These are phyloP conservation scores for Ictalurus punctatus DNA, from an alignment of 2,113 vertebrate species.

Conservation along the genomic window DNA sequence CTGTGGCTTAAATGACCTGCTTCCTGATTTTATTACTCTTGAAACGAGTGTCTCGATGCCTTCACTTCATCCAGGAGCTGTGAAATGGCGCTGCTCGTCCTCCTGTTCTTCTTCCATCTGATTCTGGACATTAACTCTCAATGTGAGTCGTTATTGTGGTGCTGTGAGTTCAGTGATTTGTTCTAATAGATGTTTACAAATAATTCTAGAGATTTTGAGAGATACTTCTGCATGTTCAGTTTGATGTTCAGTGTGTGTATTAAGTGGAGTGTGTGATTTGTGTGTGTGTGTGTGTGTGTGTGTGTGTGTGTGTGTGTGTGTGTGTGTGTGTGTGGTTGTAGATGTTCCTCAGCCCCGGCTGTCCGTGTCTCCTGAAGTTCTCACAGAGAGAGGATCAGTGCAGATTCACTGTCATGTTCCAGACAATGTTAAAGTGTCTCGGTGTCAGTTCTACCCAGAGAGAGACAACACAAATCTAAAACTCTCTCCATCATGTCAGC, in stretches of 20 bases:
- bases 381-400: not conserved
- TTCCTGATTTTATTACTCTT: not conserved
- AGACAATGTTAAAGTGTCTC: not conserved
- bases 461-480: not conserved
- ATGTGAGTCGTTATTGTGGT: not conserved
- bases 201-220: too few species aligned
- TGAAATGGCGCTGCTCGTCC: not conserved
- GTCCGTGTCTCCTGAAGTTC: not conserved
- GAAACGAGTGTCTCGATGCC: not conserved
- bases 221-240: too few species aligned
- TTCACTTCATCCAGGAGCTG: not conserved
- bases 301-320: too few species aligned
- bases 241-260: too few species aligned
- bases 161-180: too few species aligned
- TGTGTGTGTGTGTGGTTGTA: not conserved
- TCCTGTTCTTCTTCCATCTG: not conserved
- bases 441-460: constrained; percentile 31
- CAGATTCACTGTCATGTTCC: constrained; percentile 26
- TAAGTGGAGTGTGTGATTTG: too few species aligned
- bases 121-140: constrained; percentile 1
- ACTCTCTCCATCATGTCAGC: constrained; percentile 15
- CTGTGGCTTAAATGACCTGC: not conserved
- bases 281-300: too few species aligned
- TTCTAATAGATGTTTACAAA: too few species aligned
- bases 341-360: not conserved